Evolutionary conservation across 2,113 vertebrate species (phyloP).

Genomic region (Pelecanus crispus): DNA sequence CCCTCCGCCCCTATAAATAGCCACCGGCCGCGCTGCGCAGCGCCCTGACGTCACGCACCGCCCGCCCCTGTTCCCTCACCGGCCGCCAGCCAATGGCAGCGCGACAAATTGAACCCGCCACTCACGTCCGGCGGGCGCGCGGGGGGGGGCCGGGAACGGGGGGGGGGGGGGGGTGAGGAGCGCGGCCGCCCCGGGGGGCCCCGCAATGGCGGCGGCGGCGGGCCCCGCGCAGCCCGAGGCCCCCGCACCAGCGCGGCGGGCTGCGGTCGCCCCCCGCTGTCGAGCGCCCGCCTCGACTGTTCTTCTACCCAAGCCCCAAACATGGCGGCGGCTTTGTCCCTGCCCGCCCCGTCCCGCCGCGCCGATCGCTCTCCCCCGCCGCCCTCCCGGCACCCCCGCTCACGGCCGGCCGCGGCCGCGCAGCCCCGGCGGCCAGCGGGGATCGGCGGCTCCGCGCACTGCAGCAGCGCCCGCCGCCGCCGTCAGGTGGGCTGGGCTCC

Average conservation of each 20-base stretch:
- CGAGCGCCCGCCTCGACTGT: neutral
- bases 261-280: too few species aligned
- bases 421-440: neutral
- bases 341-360: neutral
- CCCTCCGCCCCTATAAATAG: neutral
- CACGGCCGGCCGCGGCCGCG: neutral
- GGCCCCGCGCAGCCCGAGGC: neutral
- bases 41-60: neutral
- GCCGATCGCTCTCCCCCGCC: neutral
- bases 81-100: neutral
- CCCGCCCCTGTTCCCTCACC: neutral
- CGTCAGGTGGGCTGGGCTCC: neutral
- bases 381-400: neutral
- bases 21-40: neutral
- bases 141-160: fast-evolving
- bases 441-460: neutral
- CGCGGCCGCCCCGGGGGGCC: neutral
- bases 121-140: neutral
- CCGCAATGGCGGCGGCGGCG: neutral
- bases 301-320: neutral
- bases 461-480: neutral
- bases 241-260: neutral
- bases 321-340: neutral
- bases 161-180: too few species aligned
- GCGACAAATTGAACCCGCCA: neutral